Conservation (phyloP, 1,140 invertebrate species). For the Leptoteleia sp. region DNA sequence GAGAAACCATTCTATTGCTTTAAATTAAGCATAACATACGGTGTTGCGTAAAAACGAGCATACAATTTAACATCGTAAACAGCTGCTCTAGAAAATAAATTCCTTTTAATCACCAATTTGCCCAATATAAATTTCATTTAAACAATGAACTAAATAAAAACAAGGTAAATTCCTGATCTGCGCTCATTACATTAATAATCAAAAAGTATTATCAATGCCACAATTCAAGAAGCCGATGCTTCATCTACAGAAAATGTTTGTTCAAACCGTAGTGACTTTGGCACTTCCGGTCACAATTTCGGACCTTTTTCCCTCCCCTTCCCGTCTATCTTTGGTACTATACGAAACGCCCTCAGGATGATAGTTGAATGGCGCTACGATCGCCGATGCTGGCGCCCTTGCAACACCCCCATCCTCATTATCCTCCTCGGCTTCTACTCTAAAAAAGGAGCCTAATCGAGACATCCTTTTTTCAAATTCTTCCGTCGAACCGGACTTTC, state of each 20-base stretch:
- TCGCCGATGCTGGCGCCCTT: slow-evolving; percentile 77
- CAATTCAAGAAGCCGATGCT: background rate
- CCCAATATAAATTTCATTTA: no score
- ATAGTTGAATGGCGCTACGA: slow-evolving; percentile 83
- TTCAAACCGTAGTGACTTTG: slow-evolving; percentile 76
- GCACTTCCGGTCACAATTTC: slow-evolving; percentile 72
- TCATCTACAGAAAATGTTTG: background rate
- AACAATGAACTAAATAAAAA: no score
- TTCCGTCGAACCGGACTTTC: slow-evolving; percentile 14
- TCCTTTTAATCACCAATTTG: no score
- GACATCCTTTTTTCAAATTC: slow-evolving; percentile 78
- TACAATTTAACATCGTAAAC: background rate
- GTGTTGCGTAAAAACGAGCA: background rate
- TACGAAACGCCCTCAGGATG: slow-evolving; percentile 64
- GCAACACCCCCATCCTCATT: slow-evolving; percentile 28
- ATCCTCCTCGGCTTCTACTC: slow-evolving; percentile 55
- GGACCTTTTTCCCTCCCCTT: slow-evolving; percentile 59
- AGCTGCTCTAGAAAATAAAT: no score
- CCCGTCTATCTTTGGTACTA: slow-evolving; percentile 57
- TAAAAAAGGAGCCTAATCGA: slow-evolving; percentile 47
- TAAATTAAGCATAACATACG: background rate
- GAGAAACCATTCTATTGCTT: no score
- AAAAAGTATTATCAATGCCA: slow-evolving; percentile 43
- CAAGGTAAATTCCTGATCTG: no score
- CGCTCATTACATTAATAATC: no score